Base-by-base conservation (phyloP, 2,113 vertebrate species). In the Brienomyrus longianalis region DNA sequence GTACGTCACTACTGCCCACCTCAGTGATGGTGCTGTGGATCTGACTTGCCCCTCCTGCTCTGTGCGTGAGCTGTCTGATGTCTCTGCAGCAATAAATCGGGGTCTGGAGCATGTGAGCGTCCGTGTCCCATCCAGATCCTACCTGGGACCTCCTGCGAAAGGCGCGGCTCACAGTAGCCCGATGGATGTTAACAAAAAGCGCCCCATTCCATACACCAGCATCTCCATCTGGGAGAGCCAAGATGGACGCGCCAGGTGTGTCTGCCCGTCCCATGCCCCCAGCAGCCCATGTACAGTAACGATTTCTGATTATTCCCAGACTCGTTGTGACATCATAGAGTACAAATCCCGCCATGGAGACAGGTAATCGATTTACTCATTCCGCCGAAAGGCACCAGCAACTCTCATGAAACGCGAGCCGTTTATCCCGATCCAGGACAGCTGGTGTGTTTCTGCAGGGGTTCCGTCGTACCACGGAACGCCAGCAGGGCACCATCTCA, bases 351-450 rank as follows among this genome's bases (percentile, higher is more conserved):
- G 21, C 52, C 43, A 15, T 31, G 23, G 17, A 19, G 80, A 54
- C 89, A 85, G 89, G 80, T 84, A 89, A 89, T 89, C 89, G 83
- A 89, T 89, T 85, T 39, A 59, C 83, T 89, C 59, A 43, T 84
- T 56, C 50, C 17, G 39, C 39, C 35, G 13, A 85, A 85, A 56
- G 43, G 39, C 51, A 11, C 19, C 23, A 48, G 27, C 15, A 80
- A 10, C 50, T 56, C 88, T 47, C 9, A 39, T 80, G 88, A 77
- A 89, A 89, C 5, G 8, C n/a, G 48, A 89, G 70, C 35, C 51
- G 47, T 89, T 62, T 62, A 83, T 27, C 7, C 15, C 5, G 1
- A 43, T 8, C 17, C 70, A 66, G 47, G 23, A 1, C 10, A 17
- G 74, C 74, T 11, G 13, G 15, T 15, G 70, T 13, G 50, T 54